These are phyloP conservation scores for Crocallis elinguaria DNA, from an alignment of 2,888 invertebrate genomes.

Conservation along the genomic window DNA sequence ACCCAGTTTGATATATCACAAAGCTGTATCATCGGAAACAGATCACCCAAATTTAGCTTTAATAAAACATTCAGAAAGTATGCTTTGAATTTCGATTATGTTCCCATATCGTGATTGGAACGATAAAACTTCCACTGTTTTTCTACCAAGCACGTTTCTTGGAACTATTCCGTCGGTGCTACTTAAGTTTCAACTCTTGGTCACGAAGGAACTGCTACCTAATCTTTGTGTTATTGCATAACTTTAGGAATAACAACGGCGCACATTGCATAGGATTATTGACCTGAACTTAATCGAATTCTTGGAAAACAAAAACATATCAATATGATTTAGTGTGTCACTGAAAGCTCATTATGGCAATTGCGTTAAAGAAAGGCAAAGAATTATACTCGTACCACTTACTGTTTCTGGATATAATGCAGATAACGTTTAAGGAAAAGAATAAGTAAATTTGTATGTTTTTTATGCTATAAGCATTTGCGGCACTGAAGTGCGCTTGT, in stretches of 20 bases:
- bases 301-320: constrained; percentile 44
- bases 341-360: neutral
- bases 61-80: constrained; percentile 49
- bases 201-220: constrained; percentile 5
- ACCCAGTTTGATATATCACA: constrained; percentile 21
- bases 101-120: constrained; percentile 73
- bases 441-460: too few species aligned
- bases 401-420: neutral
- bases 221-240: constrained; percentile 58
- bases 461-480: too few species aligned
- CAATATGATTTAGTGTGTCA: neutral
- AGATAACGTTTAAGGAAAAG: too few species aligned
- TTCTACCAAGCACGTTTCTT: constrained; percentile 80
- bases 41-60: constrained; percentile 51
- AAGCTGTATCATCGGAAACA: constrained; percentile 46
- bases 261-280: constrained; percentile 66
- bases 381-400: neutral
- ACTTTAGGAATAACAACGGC: constrained; percentile 59
- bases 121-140: constrained; percentile 76
- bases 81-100: constrained; percentile 68
- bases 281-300: constrained; percentile 69
- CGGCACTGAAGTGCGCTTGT: too few species aligned
- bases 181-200: constrained; percentile 69
- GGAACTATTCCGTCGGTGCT: constrained; percentile 60
- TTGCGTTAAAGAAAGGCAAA: neutral